phyloP scores from a whole-genome alignment of 2,113 vertebrate species.

The Orycteropus afer region DNA sequence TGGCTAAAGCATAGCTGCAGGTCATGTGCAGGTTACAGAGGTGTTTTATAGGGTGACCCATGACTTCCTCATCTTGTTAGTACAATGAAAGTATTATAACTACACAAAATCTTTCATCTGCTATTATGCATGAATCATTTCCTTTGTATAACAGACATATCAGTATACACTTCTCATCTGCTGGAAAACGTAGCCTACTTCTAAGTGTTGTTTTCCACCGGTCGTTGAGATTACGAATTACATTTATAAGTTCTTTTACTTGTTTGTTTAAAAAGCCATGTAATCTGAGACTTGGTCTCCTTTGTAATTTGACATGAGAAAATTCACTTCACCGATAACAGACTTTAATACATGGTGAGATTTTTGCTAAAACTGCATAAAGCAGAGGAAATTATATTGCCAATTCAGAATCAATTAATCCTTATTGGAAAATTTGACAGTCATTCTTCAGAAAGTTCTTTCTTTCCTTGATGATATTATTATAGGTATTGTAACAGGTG shows the following conservation, averaged over 20 bases:
- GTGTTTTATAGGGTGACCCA: conserved; percentile 36
- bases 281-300: conserved; percentile 13
- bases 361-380: not conserved
- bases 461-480: not conserved
- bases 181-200: conserved; percentile 61
- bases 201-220: conserved; percentile 58
- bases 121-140: conserved; percentile 62
- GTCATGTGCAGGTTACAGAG: conserved; percentile 57
- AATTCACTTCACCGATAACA: conserved; percentile 34
- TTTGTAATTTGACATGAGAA: conserved; percentile 50
- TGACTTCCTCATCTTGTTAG: conserved; percentile 47
- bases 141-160: conserved; percentile 63
- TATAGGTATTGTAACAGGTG: not conserved
- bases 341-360: not conserved
- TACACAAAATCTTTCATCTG: conserved; percentile 62
- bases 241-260: conserved; percentile 51
- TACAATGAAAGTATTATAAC: conserved; percentile 41
- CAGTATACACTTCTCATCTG: conserved; percentile 54
- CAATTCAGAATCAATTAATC: conserved; percentile 17
- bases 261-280: conserved; percentile 34
- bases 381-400: not conserved
- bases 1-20: not conserved
- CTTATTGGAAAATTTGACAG: conserved; percentile 18
- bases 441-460: not conserved
- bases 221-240: not conserved